phyloP scores from a whole-genome alignment of 2,797 vertebrate genomes.

The Melanotaenia trifasciata region DNA sequence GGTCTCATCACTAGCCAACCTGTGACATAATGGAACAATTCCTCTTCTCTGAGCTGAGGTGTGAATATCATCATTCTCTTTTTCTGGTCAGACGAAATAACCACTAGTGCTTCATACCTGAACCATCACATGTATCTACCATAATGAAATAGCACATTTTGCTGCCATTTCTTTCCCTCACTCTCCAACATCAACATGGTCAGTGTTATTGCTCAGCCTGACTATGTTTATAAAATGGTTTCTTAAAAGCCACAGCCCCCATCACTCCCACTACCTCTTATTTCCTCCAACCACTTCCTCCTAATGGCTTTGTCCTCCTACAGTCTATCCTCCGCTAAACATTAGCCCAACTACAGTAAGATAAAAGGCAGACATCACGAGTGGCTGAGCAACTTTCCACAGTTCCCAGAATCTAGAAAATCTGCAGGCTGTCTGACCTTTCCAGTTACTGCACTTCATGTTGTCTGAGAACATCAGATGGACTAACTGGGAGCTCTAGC shows the following conservation, averaged over 20 bases:
- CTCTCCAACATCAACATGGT: slow-evolving; percentile 33
- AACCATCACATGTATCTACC: slow-evolving; percentile 27
- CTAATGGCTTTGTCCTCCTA: slow-evolving; percentile 73
- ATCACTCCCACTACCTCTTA: slow-evolving; percentile 73
- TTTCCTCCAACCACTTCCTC: slow-evolving; percentile 77
- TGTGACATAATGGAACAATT: slow-evolving; percentile 32
- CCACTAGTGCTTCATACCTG: slow-evolving; percentile 41
- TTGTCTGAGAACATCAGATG: slow-evolving; percentile 63
- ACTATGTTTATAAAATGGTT: slow-evolving; percentile 76
- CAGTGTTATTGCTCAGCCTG: slow-evolving; percentile 64
- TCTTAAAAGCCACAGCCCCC: slow-evolving; percentile 75
- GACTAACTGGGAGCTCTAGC: slow-evolving; percentile 62
- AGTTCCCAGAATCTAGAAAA: slow-evolving; percentile 72
- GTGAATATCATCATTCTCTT: slow-evolving; percentile 54
- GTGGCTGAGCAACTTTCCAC: slow-evolving; percentile 75
- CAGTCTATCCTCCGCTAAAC: slow-evolving; percentile 63
- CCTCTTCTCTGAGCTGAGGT: slow-evolving; percentile 31
- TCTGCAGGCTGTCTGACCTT: slow-evolving; percentile 72
- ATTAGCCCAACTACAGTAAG: slow-evolving; percentile 77
- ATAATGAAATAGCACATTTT: slow-evolving; percentile 65
- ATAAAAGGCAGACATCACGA: slow-evolving; percentile 78
- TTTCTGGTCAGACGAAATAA: slow-evolving; percentile 48
- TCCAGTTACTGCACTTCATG: slow-evolving; percentile 60
- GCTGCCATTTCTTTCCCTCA: slow-evolving; percentile 35
- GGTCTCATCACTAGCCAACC: slow-evolving; percentile 17